Base-by-base conservation (phyloP, 1,140 invertebrate species). In the Brachionus plicatilis region DNA sequence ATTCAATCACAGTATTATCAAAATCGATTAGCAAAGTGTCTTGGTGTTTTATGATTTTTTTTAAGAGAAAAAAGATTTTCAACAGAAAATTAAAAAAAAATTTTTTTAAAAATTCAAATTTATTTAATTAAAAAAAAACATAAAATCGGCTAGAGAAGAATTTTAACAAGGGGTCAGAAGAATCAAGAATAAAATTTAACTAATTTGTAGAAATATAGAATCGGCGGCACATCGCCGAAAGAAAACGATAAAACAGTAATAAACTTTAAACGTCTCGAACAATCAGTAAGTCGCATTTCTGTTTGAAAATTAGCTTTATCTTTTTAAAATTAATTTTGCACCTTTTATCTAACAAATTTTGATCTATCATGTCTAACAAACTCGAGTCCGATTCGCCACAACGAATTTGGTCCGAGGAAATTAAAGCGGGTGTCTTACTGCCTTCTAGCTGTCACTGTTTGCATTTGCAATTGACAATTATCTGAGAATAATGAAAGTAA, bases 231-330 rank as follows among this genome's bases (percentile, higher is more conserved):
- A 11, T 9, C 68, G 29, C 33, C 68, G 37, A 72, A 43, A 72
- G 41, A 20, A 20, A 72, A 72, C 37, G 68, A 72, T 43, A 72
- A 72, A 72, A 41, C 29, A 17, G 68, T 41, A 20, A 72, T 72
- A 41, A 76, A 76, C 43, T 76, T 76, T 50, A 76, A 50, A 76
- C 41, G 45, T 14, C 43, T 76, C 8, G 72, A 76, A 11, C 72
- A 76, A 50, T 76, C 72, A 76, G 72, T 76, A 76, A 76, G 72
- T 76, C 27, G 12, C 8, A 47, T 37, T 50, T 76, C 47, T 37
- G 72, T 47, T 76, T 76, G 17, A 20, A 37, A 33, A 47, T 33
- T 20, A 75, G 41, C 41, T 75, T 75, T 75, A 12, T 43, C 33
- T 75, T 41, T 72, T 75, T 41, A 45, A 11, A 50, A 37, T 50